Conservation (phyloP, 64 coral and sea anemone genomes). For the Montipora efflorescens region DNA sequence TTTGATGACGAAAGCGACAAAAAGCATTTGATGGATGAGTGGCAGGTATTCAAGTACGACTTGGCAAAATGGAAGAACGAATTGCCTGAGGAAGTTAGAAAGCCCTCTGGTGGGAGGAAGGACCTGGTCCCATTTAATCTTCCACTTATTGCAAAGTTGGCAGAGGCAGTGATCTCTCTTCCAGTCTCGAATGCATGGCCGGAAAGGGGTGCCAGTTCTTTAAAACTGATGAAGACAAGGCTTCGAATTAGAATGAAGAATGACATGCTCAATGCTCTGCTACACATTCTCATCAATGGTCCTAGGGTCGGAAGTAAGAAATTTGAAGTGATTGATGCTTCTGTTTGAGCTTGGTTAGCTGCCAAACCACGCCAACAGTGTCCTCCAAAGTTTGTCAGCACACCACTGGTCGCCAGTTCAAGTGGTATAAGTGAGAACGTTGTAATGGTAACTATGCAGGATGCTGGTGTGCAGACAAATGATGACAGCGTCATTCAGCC, state of each 20-base stretch:
- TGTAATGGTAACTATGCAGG: too few relatives aligned
- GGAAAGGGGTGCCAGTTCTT: constrained; percentile 35
- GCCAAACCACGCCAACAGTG: constrained; percentile 9
- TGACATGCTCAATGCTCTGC: constrained; percentile 41
- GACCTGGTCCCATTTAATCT: constrained; percentile 16
- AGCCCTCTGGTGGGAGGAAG: constrained; percentile 29
- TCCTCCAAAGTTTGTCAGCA: constrained; percentile 23
- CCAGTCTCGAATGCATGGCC: constrained; percentile 28
- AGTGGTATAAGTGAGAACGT: too few relatives aligned
- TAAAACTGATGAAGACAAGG: constrained; percentile 43
- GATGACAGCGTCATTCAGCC: constrained; percentile 3
- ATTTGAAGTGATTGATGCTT: constrained; percentile 58
- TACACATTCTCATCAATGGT: constrained; percentile 42
- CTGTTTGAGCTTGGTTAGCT: constrained; percentile 27
- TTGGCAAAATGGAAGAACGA: constrained; percentile 59
- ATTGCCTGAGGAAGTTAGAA: constrained; percentile 49
- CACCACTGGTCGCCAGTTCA: neutral
- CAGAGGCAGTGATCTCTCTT: constrained; percentile 25
- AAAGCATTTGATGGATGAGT: constrained; percentile 45
- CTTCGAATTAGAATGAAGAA: constrained; percentile 43
- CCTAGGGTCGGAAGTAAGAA: constrained; percentile 26
- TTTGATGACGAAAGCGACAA: constrained; percentile 37
- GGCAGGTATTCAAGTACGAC: constrained; percentile 47
- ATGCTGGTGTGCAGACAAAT: neutral
- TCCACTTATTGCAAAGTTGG: constrained; percentile 22